Conservation (phyloP, 2,797 vertebrate species). For the Onychomys leucogaster region DNA sequence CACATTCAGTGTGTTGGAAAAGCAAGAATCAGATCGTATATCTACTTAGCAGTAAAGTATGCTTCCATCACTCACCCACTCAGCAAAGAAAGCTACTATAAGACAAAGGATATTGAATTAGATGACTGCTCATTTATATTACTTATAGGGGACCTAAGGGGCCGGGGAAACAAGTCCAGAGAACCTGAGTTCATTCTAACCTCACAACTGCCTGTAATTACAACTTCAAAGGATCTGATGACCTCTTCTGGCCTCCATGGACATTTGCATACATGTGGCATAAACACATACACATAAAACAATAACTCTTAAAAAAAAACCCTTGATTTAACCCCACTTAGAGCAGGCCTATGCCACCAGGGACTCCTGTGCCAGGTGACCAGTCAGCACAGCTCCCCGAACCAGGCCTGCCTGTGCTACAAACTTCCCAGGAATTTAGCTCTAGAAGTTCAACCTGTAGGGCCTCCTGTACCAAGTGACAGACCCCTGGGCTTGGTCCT, state of each 20-base stretch:
- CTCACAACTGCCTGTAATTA: background rate
- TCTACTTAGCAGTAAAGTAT: background rate
- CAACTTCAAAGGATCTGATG: background rate
- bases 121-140: slow-evolving; percentile 28
- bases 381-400: background rate
- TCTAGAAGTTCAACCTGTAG: background rate
- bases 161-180: background rate
- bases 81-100: slow-evolving; percentile 42
- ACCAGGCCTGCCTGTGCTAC: background rate
- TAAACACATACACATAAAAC: background rate
- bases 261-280: background rate
- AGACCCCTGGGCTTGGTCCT: no score
- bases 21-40: slow-evolving; percentile 9
- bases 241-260: background rate
- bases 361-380: background rate
- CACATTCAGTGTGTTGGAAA: background rate
- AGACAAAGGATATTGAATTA: slow-evolving; percentile 37
- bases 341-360: background rate
- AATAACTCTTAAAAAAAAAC: background rate
- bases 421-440: background rate
- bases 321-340: background rate
- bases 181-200: background rate
- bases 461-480: background rate
- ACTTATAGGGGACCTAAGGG: background rate
- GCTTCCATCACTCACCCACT: background rate